phyloP scores from a whole-genome alignment of 2,888 invertebrate genomes.

The Eristalis tenax region DNA sequence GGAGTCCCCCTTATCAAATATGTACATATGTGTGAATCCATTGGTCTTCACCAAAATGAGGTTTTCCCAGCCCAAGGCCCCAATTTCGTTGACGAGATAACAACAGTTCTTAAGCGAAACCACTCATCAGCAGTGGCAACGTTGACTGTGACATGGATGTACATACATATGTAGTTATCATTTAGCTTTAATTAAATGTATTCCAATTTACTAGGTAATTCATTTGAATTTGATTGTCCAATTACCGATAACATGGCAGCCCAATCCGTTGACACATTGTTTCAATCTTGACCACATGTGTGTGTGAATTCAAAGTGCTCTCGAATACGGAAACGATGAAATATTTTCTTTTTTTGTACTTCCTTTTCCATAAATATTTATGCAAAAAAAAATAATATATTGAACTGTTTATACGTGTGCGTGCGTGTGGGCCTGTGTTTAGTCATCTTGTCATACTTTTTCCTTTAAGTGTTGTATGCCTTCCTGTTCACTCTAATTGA shows the following conservation, averaged over 20 bases:
- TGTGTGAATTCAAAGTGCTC: slow-evolving; percentile 27
- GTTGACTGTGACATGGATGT: neutral
- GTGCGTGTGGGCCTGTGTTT: neutral
- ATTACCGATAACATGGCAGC: slow-evolving; percentile 31
- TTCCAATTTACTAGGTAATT: neutral
- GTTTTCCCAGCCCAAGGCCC: neutral
- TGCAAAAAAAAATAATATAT: slow-evolving; percentile 46
- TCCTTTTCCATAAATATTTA: slow-evolving; percentile 42
- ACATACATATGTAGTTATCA: neutral
- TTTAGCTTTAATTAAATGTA: neutral
- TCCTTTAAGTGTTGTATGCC: slow-evolving; percentile 29
- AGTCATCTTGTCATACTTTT: slow-evolving; percentile 44
- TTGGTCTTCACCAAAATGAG: neutral
- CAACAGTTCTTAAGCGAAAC: neutral
- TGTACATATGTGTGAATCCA: neutral
- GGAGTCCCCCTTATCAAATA: neutral
- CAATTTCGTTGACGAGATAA: neutral
- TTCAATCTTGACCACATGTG: slow-evolving; percentile 53
- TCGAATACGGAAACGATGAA: slow-evolving; percentile 64
- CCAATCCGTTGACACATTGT: slow-evolving; percentile 24
- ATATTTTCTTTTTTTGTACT: slow-evolving; percentile 46
- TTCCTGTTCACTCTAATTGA: slow-evolving; percentile 27
- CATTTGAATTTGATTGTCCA: neutral
- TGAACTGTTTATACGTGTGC: slow-evolving; percentile 2
- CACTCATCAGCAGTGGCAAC: neutral